Percentiles rank a stretch among this genome's conserved stretches.
These are phyloP conservation scores for Trichomalopsis sarcophagae DNA, from an alignment of 1,140 invertebrate species.

Conservation along the genomic window DNA sequence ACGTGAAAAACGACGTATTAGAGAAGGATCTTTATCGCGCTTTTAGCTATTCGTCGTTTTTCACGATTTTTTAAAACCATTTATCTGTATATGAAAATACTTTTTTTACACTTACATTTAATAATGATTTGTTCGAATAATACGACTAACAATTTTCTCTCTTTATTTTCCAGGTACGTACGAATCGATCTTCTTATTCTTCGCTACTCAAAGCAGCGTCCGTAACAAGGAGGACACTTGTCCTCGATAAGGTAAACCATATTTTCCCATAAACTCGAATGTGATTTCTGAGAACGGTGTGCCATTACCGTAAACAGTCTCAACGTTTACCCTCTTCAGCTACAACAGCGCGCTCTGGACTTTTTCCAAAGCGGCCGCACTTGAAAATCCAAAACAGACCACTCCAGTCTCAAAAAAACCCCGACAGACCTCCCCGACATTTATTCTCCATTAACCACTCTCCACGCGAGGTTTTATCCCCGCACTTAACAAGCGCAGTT, in stretches of 20 bases:
- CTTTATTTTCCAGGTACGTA: conserved; percentile 40
- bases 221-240: neutral
- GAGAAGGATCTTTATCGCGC: too few species aligned
- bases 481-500: neutral
- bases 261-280: neutral
- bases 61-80: too few species aligned
- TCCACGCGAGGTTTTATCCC: neutral
- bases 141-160: neutral
- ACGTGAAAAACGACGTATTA: neutral
- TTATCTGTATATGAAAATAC: too few species aligned
- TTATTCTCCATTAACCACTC: neutral
- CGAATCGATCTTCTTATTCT: neutral
- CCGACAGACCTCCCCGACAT: neutral
- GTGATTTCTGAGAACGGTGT: too few species aligned
- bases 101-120: neutral
- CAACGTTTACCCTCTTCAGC: too few species aligned
- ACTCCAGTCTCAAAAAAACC: neutral
- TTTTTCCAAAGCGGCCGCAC: neutral
- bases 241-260: neutral
- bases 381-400: neutral
- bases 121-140: neutral
- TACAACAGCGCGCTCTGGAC: too few species aligned
- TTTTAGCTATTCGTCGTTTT: too few species aligned
- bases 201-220: neutral
- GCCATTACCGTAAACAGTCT: neutral